Conservation (phyloP, 2,797 vertebrate genomes). For the Champsocephalus gunnari region DNA sequence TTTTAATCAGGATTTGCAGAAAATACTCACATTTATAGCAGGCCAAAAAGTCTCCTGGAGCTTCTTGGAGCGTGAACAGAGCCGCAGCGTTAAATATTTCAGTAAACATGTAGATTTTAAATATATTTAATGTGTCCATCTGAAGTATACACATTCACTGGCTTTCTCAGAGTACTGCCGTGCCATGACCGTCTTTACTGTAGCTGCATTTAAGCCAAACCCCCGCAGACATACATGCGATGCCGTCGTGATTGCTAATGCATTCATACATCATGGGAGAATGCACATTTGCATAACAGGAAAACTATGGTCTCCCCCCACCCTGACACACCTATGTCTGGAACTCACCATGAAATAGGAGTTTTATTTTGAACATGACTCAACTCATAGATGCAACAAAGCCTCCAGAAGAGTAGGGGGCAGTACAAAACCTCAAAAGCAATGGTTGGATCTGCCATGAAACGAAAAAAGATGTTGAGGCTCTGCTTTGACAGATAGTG, state of each 20-base stretch:
- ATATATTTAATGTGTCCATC: slow-evolving; percentile 67
- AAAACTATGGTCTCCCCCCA: slow-evolving; percentile 45
- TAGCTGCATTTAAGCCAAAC: slow-evolving; percentile 47
- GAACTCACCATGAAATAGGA: too few species aligned
- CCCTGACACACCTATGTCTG: slow-evolving; percentile 23
- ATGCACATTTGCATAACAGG: slow-evolving; percentile 49
- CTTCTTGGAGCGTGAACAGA: slow-evolving; percentile 67
- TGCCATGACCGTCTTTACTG: slow-evolving; percentile 42
- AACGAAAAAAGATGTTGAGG: too few species aligned
- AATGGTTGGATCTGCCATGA: too few species aligned
- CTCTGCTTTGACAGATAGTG: too few species aligned
- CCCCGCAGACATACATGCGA: slow-evolving; percentile 42
- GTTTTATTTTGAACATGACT: too few species aligned
- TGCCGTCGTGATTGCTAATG: slow-evolving; percentile 40
- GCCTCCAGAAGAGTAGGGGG: too few species aligned
- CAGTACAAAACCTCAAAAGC: too few species aligned
- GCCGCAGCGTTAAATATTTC: slow-evolving; percentile 78
- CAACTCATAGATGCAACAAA: too few species aligned
- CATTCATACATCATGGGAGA: slow-evolving; percentile 55
- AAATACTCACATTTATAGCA: slow-evolving; percentile 48
- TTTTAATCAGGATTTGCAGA: slow-evolving; percentile 60
- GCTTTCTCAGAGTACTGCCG: slow-evolving; percentile 17
- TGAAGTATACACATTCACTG: slow-evolving; percentile 46
- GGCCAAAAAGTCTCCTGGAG: slow-evolving; percentile 36
- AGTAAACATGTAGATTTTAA: slow-evolving; percentile 77